These are phyloP conservation scores for Campoplex capitator DNA, from an alignment of 2,888 invertebrate genomes.

Conservation along the genomic window DNA sequence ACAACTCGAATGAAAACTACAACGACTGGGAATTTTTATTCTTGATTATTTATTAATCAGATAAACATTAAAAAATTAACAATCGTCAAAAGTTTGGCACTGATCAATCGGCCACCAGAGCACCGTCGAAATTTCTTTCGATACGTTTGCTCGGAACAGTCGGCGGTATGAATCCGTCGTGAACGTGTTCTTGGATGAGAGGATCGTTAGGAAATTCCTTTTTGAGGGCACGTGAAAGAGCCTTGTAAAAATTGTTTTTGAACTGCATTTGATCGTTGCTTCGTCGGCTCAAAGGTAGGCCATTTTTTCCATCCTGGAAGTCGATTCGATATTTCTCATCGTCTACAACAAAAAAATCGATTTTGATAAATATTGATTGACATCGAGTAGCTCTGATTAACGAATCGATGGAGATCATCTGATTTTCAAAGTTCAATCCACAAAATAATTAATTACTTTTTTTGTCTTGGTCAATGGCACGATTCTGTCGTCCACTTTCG, in stretches of 20 bases:
- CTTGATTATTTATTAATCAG: background rate
- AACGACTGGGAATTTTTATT: background rate
- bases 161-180: constrained; percentile 55
- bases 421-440: background rate
- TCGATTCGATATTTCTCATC: background rate
- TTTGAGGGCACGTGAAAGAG: constrained; percentile 58
- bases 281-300: constrained; percentile 12
- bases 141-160: background rate
- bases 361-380: background rate
- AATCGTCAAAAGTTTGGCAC: background rate
- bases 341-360: background rate
- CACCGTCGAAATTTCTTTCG: background rate
- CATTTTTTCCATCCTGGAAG: background rate
- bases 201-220: constrained; percentile 45
- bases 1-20: background rate
- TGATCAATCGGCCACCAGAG: background rate
- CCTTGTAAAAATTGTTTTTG: constrained; percentile 62
- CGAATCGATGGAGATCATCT: no score
- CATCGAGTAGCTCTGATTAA: background rate
- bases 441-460: background rate
- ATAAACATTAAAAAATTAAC: background rate
- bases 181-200: constrained; percentile 49
- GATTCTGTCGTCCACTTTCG: background rate
- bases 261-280: constrained; percentile 24
- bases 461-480: constrained; percentile 16